These are phyloP conservation scores for Dallia pectoralis DNA, from an alignment of 2,797 vertebrate genomes.

Conservation along the genomic window DNA sequence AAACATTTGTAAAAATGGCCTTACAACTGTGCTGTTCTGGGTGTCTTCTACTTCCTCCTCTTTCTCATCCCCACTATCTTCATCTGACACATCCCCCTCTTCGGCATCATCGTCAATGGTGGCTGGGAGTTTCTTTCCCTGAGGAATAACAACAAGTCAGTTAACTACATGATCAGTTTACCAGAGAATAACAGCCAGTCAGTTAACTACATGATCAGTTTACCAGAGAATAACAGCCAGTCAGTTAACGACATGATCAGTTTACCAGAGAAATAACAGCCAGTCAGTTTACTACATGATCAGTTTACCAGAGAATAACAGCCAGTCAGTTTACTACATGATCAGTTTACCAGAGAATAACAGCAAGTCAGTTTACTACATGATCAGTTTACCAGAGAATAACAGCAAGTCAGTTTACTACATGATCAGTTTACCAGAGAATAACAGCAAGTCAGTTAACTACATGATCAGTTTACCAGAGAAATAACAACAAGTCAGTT, in stretches of 20 bases:
- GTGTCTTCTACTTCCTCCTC: conserved; percentile 81
- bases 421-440: neutral
- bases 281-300: too few relatives aligned
- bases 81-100: conserved; percentile 94
- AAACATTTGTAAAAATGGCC: neutral
- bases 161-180: neutral
- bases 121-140: conserved; percentile 94
- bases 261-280: too few relatives aligned
- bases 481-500: too few relatives aligned
- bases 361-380: too few relatives aligned
- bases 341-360: neutral
- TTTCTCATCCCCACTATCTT: conserved; percentile 90
- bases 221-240: too few relatives aligned
- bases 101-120: conserved; percentile 87
- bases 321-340: neutral
- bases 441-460: too few relatives aligned
- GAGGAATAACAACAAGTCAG: conserved; percentile 3
- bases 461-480: neutral
- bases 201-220: too few relatives aligned
- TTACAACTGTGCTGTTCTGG: conserved; percentile 76
- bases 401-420: too few relatives aligned
- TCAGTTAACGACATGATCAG: neutral
- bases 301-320: neutral
- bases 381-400: neutral
- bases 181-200: too few relatives aligned